Evolutionary conservation across 2,797 vertebrate genomes (phyloP).

Genomic region (Acipenser transmontanus): DNA sequence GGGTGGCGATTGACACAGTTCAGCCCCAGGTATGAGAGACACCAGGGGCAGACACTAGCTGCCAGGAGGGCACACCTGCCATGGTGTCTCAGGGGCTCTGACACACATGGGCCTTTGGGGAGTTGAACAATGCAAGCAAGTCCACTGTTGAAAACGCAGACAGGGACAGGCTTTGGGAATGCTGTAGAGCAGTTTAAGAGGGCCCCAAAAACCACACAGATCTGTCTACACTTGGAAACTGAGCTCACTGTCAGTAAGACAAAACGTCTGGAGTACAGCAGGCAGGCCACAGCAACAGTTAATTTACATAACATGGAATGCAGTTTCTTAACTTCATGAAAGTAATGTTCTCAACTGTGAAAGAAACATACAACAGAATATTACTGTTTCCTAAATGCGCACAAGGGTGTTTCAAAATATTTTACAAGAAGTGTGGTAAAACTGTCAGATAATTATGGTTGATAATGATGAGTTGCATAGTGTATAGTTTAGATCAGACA

Average conservation of each 20-base stretch:
- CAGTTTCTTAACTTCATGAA: no score
- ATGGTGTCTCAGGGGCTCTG: slow-evolving; percentile 53
- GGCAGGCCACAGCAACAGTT: no score
- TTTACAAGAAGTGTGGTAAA: no score
- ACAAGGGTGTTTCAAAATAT: no score
- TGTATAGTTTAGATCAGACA: no score
- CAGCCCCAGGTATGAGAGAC: slow-evolving; percentile 58
- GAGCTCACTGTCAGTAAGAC: slow-evolving; percentile 32
- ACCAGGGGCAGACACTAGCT: slow-evolving; percentile 36
- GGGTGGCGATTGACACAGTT: slow-evolving; percentile 68
- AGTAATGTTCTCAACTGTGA: no score
- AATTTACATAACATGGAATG: no score
- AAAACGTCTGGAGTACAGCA: slow-evolving; percentile 44
- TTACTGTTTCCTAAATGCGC: no score
- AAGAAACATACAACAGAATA: no score
- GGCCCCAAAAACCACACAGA: slow-evolving; percentile 26
- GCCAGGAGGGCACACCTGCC: slow-evolving; percentile 56
- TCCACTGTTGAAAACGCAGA: slow-evolving; percentile 46
- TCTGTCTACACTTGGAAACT: slow-evolving; percentile 29
- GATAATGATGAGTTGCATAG: no score
- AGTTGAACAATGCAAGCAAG: slow-evolving; percentile 55
- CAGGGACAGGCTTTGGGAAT: slow-evolving; percentile 21
- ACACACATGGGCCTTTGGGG: slow-evolving; percentile 52
- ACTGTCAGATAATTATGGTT: no score
- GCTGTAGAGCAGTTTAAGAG: slow-evolving; percentile 19